Base-by-base conservation (phyloP, 2,113 vertebrate species). In the Dascyllus trimaculatus region DNA sequence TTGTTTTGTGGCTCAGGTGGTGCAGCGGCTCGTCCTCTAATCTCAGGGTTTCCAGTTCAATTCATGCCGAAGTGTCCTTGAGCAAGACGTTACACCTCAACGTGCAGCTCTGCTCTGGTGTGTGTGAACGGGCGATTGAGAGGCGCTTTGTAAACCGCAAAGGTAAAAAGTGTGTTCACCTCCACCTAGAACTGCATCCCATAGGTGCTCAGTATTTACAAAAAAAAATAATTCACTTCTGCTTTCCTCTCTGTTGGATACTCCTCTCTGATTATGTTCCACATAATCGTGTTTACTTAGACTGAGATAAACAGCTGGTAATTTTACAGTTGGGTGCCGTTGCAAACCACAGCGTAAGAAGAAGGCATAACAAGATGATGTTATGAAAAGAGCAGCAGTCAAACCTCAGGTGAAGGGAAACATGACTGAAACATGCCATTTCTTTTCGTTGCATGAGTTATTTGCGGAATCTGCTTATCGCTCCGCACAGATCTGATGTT, bases 311-410 rank as follows among this genome's bases (percentile, higher is more conserved):
- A 8, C 54, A 69, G 24, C 56, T 46, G 56, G 48, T 61, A 18
- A 60, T 69, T 77, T 68, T 69, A 14, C 48, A 45, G 56, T 43
- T 69, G 56, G 32, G 35, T 68, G 64, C 21, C 21, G 15, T 15
- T 65, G 22, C 48, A n/a, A 49, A 49, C 48, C 48, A 49, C 18
- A 5, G 32, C 35, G 32, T 14, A 26, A 29, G 38, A 29, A 62
- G 13, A 43, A 5, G 48, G 19, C 17, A 19, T 19, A n/a, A 49
- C 18, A n/a, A 49, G 48, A n/a, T 26, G n/a, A n/a, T 43, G 40
- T 15, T 43, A 43, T 43, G 15, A 43, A 43, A 43, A 43, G 40
- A 43, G 40, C 18, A n/a, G 18, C 48, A 19, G 48, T 49, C 48
- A 49, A 49, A 58, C 68, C 17, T 49, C 19, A 49, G 18, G 13